Evolutionary conservation across 2,797 vertebrate species (phyloP), one percentile per base, ranked within the genome.

Genomic region (Poecilia wingei): DNA sequence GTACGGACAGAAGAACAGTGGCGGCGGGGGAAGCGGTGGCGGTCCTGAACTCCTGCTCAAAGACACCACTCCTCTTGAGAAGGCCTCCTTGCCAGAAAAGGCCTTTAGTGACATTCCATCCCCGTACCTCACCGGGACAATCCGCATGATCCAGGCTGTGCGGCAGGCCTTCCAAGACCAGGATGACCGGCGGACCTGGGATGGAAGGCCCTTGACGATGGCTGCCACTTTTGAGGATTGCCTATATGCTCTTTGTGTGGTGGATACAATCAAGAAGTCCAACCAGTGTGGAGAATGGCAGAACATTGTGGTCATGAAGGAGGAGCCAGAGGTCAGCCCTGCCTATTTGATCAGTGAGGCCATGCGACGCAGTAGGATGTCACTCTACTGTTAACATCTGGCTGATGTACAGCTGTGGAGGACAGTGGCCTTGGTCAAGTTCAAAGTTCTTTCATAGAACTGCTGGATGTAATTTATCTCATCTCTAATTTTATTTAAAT

Each of bases 141-240:
- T 99, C 91, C 96, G 97, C 92, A 99, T 99, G 98, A 97, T 99
- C 87, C 98, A 99, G 94, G 98, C 98, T 0, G 97, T 99, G 76
- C 96, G 97, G 41, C 96, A 97, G 92, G 98, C 98, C 14, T 99
- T 99, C 85, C 95, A 99, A 94, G 98, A 97, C 93, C 98, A 99
- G 92, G 98, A 99, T 0, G 98, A 99, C 93, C 92, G 98, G 72
- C 96, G 98, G 89, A 99, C 98, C 1, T 99, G 98, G 98, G 98
- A 99, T 0, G 97, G 97, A 0, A 95, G 96, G 93, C 98, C 98
- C 1, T 96, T 99, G 72, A 99, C 98, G 0, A 99, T 99, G 98
- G 98, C 98, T 0, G 98, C 98, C 84, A 99, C 98, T 31, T 99
- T 99, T 74, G 98, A 99, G 0, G 98, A 99, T 92, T 99, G 98